Base-by-base conservation (phyloP, 2,113 vertebrate species). In the Smithornis capensis region DNA sequence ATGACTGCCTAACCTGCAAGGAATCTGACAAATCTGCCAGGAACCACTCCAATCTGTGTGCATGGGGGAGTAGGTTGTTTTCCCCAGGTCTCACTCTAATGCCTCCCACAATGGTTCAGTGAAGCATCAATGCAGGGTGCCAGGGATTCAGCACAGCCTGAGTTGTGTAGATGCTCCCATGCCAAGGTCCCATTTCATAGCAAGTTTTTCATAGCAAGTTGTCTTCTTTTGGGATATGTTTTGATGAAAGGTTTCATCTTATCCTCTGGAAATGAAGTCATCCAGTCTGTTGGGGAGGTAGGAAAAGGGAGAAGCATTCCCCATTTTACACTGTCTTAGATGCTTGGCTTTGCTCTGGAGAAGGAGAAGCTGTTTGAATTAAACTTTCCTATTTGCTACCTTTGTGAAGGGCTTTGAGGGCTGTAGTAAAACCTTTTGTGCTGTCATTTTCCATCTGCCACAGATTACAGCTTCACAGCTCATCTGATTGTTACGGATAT, bases 401-500 rank as follows among this genome's bases (percentile, higher is more conserved):
- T 91, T 93, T 70, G 29, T 83, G 79, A 47, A 68, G 64, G 60
- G 76, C 84, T 95, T 71, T 62, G 90, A 86, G 71, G 71, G n/a
- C 79, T 38, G 57, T 33, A 67, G 79, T 45, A 74, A 93, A 93
- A 60, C 42, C 80, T 94, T 93, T 89, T 83, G 83, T 94, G 44
- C 86, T 95, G 86, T 78, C 94, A 71, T 96, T 96, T 97, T 93
- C 92, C 90, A 69, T 90, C 94, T 97, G 94, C 73, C 91, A 81
- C 64, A 71, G 55, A 67, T 86, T 87, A 90, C 59, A 92, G 83
- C 83, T 89, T 84, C 71, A 56, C 89, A 94, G 80, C 86, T 92
- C 86, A 23, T 89, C 92, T 90, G 86, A 92, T 93, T 90, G 89
- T 94, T 82, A 86, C 0, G 1, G 91, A 27, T 74, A 63, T 50